These are phyloP conservation scores for Eristalis arbustorum DNA, from an alignment of 2,888 invertebrate species.

Conservation along the genomic window DNA sequence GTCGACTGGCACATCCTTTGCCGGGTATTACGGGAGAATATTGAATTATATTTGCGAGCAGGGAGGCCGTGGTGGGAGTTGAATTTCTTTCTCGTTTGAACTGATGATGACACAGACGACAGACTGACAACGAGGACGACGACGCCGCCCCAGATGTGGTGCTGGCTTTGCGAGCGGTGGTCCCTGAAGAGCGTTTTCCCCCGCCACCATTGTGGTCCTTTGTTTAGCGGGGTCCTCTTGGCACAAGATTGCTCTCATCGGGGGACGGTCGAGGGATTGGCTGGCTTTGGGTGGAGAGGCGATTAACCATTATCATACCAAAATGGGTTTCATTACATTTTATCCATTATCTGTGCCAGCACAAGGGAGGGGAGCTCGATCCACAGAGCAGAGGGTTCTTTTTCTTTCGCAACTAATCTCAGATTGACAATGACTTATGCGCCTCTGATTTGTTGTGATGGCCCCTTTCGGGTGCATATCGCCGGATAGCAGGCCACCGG, in stretches of 20 bases:
- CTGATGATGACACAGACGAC: constrained; percentile 12
- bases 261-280: not conserved
- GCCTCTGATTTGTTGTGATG: not conserved
- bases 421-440: not conserved
- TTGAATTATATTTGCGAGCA: constrained; percentile 51
- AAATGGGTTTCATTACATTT: not conserved
- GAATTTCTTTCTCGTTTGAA: too few species aligned
- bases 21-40: constrained; percentile 35
- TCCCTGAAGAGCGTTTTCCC: not conserved
- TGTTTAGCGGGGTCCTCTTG: constrained; percentile 20
- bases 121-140: constrained; percentile 9
- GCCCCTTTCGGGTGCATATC: not conserved
- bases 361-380: not conserved
- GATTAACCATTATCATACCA: not conserved
- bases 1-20: constrained; percentile 8
- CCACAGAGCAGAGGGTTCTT: not conserved
- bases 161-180: constrained; percentile 37
- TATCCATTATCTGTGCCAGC: not conserved
- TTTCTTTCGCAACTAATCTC: not conserved
- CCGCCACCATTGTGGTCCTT: constrained; percentile 7
- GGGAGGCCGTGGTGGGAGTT: constrained; percentile 6
- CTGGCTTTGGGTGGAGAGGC: not conserved
- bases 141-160: constrained; percentile 20
- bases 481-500: not conserved
- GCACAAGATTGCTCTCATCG: not conserved